Percentiles rank a stretch among this genome's conserved stretches.
Evolutionary conservation across 2,797 vertebrate genomes (phyloP).

Genomic region (Spinus olivaceus): DNA sequence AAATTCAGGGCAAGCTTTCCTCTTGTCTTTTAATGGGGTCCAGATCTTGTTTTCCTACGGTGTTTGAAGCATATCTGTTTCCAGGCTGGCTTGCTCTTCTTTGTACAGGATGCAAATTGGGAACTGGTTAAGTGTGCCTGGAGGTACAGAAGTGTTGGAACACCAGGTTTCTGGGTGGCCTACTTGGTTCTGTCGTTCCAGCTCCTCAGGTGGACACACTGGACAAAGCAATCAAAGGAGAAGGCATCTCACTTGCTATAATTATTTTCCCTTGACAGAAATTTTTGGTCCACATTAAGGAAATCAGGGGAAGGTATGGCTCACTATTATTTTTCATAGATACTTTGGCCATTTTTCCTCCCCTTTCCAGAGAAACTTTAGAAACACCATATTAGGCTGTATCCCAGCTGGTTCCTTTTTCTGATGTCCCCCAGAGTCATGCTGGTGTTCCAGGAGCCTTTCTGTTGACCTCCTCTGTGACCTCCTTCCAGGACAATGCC

Average conservation of each 20-base stretch:
- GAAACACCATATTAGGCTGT: neutral
- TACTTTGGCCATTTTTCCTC: neutral
- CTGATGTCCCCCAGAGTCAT: neutral
- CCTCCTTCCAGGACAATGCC: neutral
- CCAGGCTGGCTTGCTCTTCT: neutral
- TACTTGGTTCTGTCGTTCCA: neutral
- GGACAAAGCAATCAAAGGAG: neutral
- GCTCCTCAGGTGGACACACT: neutral
- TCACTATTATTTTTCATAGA: neutral
- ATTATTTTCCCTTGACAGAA: neutral
- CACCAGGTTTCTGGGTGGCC: neutral
- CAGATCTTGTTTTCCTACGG: neutral
- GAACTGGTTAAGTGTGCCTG: neutral
- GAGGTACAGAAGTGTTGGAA: neutral
- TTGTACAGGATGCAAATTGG: neutral
- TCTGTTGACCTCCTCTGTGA: neutral
- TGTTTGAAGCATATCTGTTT: neutral
- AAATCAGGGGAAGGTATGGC: neutral
- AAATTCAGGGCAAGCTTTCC: neutral
- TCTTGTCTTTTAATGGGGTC: neutral
- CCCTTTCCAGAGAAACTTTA: neutral
- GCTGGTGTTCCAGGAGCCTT: neutral
- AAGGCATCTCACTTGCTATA: neutral
- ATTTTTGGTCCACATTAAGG: neutral
- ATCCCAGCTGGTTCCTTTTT: neutral